Evolutionary conservation across 1,140 invertebrate genomes (phyloP).

Genomic region (Papilio machaon): DNA sequence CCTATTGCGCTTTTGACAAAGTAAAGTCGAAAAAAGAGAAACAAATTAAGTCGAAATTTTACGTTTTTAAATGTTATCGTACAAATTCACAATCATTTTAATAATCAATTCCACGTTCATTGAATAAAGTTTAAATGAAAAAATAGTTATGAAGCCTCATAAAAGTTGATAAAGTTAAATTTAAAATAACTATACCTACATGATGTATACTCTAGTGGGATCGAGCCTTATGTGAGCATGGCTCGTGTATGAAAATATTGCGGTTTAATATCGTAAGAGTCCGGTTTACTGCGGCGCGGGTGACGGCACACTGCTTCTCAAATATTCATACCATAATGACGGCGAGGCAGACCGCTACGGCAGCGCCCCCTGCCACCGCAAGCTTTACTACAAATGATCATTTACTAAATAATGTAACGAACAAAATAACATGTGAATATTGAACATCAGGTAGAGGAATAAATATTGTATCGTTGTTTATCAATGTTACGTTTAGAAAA

Average conservation of each 20-base stretch:
- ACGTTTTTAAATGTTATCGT: too few species aligned
- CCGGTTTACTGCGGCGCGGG: background rate
- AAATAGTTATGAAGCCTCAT: background rate
- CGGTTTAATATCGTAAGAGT: conserved; percentile 5
- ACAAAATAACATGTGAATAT: background rate
- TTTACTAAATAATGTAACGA: background rate
- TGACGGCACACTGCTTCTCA: background rate
- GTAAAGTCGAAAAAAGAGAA: too few species aligned
- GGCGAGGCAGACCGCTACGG: background rate
- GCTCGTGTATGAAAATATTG: conserved; percentile 1
- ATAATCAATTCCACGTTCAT: too few species aligned
- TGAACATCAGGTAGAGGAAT: too few species aligned
- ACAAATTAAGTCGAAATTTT: too few species aligned
- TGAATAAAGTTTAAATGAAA: background rate
- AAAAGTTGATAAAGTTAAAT: background rate
- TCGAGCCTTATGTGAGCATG: background rate
- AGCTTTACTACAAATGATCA: background rate
- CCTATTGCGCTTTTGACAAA: too few species aligned
- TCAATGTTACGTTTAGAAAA: too few species aligned
- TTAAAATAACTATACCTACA: background rate
- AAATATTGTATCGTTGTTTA: too few species aligned
- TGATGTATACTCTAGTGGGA: background rate
- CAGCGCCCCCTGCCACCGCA: background rate
- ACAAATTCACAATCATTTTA: too few species aligned
- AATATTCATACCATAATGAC: conserved; percentile 11